Conservation (phyloP, 1,140 invertebrate species). For the Drosophila parvula region DNA sequence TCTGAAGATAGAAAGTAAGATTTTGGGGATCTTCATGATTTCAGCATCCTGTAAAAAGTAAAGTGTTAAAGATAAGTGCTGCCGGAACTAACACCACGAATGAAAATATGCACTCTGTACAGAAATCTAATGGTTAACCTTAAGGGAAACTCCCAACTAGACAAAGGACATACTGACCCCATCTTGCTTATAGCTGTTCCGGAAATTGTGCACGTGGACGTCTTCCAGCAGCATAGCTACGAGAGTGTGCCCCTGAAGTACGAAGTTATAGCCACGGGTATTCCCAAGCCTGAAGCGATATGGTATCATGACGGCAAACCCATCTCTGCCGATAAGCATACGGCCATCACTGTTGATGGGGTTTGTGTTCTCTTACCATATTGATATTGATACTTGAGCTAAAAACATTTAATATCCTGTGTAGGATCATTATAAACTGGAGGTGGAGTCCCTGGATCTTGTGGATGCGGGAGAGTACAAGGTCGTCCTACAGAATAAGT, state of each 20-base stretch:
- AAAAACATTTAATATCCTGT: neutral
- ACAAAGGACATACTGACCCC: constrained; percentile 5
- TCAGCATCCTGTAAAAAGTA: constrained; percentile 14
- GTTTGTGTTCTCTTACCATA: constrained; percentile 44
- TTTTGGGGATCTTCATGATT: neutral
- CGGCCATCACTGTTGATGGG: constrained; percentile 88
- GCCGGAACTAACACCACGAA: constrained; percentile 28
- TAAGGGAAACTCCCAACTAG: neutral
- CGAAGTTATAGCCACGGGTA: constrained; percentile 89
- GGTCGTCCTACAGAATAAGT: constrained; percentile 89
- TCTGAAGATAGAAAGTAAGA: neutral
- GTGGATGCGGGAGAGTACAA: constrained; percentile 91
- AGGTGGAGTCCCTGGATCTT: constrained; percentile 88
- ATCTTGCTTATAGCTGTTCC: constrained; percentile 87
- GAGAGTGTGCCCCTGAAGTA: constrained; percentile 90
- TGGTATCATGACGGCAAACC: constrained; percentile 91
- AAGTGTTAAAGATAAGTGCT: constrained; percentile 19
- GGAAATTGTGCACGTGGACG: constrained; percentile 88
- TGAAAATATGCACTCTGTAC: constrained; percentile 30
- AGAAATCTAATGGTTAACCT: constrained; percentile 22
- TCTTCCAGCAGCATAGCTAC: constrained; percentile 90
- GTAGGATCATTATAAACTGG: constrained; percentile 88
- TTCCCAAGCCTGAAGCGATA: constrained; percentile 90
- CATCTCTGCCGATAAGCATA: constrained; percentile 86
- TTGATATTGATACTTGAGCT: neutral